Conservation (phyloP, 2,888 invertebrate species). For the Endotricha flammealis region DNA sequence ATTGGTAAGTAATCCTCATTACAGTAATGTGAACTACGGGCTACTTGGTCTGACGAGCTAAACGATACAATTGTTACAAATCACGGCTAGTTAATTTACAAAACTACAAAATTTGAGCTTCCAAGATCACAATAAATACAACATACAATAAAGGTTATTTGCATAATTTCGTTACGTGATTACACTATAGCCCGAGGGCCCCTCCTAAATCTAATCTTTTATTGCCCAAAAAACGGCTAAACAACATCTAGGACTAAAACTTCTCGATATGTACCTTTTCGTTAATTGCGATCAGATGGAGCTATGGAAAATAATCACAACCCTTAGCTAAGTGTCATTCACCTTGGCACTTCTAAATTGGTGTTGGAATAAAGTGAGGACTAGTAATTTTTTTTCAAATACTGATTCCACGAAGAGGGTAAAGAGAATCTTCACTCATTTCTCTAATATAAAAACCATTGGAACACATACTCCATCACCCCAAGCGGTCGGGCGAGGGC, state of each 20-base stretch:
- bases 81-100: conserved; percentile 28
- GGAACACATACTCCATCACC: conserved; percentile 22
- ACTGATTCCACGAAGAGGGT: conserved; percentile 22
- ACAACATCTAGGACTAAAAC: conserved; percentile 39
- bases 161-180: conserved; percentile 11
- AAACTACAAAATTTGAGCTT: conserved; percentile 64
- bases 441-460: conserved; percentile 11
- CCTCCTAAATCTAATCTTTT: conserved; percentile 10
- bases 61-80: conserved; percentile 23
- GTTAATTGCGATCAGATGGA: conserved; percentile 28
- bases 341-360: conserved; percentile 35
- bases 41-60: conserved; percentile 50
- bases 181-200: conserved; percentile 4
- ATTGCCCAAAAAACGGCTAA: conserved; percentile 11
- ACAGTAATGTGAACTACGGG: conserved; percentile 13
- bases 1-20: no score
- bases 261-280: conserved; percentile 57
- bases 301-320: conserved; percentile 52
- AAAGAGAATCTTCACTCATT: conserved; percentile 23
- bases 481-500: conserved; percentile 55
- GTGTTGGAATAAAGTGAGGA: conserved; percentile 20
- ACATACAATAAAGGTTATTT: conserved; percentile 14
- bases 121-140: conserved; percentile 26
- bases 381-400: conserved; percentile 30
- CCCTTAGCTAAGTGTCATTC: conserved; percentile 37